Base-by-base conservation (phyloP, 2,113 vertebrate genomes). In the Columba janthina region DNA sequence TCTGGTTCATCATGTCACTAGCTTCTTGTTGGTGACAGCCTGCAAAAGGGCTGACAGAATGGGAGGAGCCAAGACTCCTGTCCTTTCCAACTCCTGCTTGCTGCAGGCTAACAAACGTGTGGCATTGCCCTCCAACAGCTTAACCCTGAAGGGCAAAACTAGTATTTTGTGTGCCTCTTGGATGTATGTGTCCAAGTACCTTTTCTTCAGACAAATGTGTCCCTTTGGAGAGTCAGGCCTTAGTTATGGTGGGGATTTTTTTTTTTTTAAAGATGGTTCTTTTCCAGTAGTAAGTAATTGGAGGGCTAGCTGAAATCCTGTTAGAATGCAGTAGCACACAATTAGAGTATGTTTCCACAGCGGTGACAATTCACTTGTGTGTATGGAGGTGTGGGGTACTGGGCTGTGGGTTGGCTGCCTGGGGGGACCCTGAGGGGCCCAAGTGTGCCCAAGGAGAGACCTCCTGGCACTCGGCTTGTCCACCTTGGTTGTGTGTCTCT, bases 391-490 rank as follows among this genome's bases (percentile, higher is more conserved):
- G 8, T 36, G 6, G 60, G 15, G 15, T 26, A 6, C 40, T 57
- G 62, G 15, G 17, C 31, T 56, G 3, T 34, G 56, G 15, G 11
- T 19, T 77, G 70, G 13, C 25, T 85, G 66, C 65, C 26, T 15
- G 58, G 5, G 9, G 32, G 22, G 3, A 5, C 16, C 44, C 64
- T 62, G 31, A 22, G 5, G 26, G 14, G 1, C 51, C 2, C 11
- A 42, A 0, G 1, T 31, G 1, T 62, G 10, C 18, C 26, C 16
- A 7, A 0, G 0, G 1, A 28, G 32, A 83, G 36, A 29, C 46
- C 20, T 12, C 70, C 31, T 69, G 69, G 77, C 26, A 12, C 25
- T 76, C 25, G 12, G 9, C 58, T 65, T 82, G 28, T 42, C 21
- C 29, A 0, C 40, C 40, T 76, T 1, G 0, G 8, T 53, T 48